A percentile compares a stretch with the other conserved stretches of the same genome.
Conservation (phyloP, 64 coral and sea anemone genomes). For the Pachyseris speciosa region DNA sequence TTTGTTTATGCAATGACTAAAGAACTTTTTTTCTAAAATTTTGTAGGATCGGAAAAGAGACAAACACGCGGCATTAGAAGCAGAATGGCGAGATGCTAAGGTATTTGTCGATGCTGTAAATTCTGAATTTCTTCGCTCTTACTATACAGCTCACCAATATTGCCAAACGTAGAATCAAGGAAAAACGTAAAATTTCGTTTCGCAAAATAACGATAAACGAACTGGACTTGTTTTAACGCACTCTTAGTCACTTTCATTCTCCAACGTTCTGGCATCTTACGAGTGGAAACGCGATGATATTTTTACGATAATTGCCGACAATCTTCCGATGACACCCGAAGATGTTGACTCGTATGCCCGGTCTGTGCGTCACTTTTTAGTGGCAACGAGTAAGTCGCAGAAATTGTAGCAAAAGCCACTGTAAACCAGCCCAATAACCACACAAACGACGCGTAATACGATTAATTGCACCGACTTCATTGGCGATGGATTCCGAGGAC, state of each 20-base stretch:
- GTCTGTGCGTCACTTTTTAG: too few relatives aligned
- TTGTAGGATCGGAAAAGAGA: constrained; percentile 86
- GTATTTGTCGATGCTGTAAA: constrained; percentile 1
- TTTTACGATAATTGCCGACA: not conserved
- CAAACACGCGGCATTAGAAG: constrained; percentile 72
- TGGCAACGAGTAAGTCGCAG: too few relatives aligned
- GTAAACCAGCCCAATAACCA: too few relatives aligned
- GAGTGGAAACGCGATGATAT: too few relatives aligned
- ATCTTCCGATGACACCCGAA: not conserved
- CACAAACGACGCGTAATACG: too few relatives aligned
- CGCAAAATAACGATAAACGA: not conserved
- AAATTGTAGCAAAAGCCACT: too few relatives aligned
- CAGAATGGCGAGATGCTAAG: constrained; percentile 86
- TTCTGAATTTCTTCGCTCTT: not conserved
- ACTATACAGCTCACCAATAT: not conserved
- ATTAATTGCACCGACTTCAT: too few relatives aligned
- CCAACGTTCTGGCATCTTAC: too few relatives aligned
- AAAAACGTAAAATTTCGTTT: not conserved
- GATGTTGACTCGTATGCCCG: too few relatives aligned
- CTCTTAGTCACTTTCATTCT: too few relatives aligned
- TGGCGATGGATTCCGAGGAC: too few relatives aligned
- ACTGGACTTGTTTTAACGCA: too few relatives aligned
- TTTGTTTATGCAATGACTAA: not conserved
- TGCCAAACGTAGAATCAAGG: not conserved
- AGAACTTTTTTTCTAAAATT: not conserved